Base-by-base conservation (phyloP, 2,113 vertebrate species). In the Podilymbus podiceps region DNA sequence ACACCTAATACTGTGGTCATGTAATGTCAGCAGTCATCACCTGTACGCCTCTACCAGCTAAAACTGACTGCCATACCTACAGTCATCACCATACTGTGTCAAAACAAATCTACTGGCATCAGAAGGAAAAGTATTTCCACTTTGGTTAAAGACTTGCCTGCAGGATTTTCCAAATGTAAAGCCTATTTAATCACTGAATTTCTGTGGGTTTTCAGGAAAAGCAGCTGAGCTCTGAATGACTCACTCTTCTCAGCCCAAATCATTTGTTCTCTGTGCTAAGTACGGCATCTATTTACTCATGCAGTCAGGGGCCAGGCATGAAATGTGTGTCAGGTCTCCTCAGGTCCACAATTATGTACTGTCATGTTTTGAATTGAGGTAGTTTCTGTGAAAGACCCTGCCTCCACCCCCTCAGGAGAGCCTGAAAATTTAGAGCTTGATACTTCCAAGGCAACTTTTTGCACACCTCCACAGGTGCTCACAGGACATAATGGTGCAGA, bases 121-220 rank as follows among this genome's bases (percentile, higher is more conserved):
- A 80, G 69, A 92, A 68, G 52, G 52, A 85, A 53, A 71, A 67
- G 46, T 52, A 84, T 81, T 96, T 94, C 73, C 79, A 63, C 74
- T 85, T 10, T 66, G 56, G 81, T 83, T 59, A 81, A 95, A 66
- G 60, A 47, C 83, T 75, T 95, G 47, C 50, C 72, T 55, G 67
- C 60, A 92, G 49, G 90, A 89, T 96, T 96, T 96, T 95, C 74
- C 60, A 84, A 91, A 89, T 66, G 74, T 31, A 84, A 77, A 86
- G 21, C 28, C 40, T 81, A 47, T 88, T 93, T 89, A 91, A 94
- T 84, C 66, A 75, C 19, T 62, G 64, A 46, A 87, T 88, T 93
- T 90, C 75, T 67, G 50, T 33, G 52, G 28, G 35, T 77, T 96
- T 90, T 92, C 83, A 86, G 52, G 79, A 90, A 92, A 90, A 89